These are phyloP conservation scores for Hemiscyllium ocellatum DNA, from an alignment of 2,113 vertebrate species.

Conservation along the genomic window DNA sequence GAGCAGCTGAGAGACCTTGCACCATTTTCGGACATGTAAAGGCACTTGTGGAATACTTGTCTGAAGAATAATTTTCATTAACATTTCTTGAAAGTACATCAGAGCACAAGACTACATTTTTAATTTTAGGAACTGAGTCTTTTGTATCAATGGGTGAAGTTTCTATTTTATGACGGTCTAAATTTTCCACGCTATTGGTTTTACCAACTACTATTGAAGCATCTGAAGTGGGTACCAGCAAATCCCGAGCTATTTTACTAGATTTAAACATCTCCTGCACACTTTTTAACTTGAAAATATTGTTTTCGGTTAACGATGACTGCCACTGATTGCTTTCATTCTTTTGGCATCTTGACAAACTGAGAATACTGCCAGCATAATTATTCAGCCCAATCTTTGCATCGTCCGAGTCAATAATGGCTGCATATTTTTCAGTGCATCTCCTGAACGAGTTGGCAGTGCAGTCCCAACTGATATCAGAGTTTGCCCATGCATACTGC, in stretches of 20 bases:
- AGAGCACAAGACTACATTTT: no score
- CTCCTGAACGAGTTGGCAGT: slow-evolving; percentile 72
- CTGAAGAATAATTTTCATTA: not conserved
- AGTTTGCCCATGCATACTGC: slow-evolving; percentile 86
- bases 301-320: slow-evolving; percentile 70
- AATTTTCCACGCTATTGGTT: slow-evolving; percentile 40
- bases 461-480: slow-evolving; percentile 72
- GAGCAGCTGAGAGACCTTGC: not conserved
- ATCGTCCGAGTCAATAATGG: slow-evolving; percentile 81
- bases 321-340: slow-evolving; percentile 83
- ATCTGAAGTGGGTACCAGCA: slow-evolving; percentile 55
- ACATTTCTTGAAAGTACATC: not conserved
- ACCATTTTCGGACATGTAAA: not conserved
- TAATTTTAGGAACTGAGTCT: not conserved
- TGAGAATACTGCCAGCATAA: slow-evolving; percentile 75
- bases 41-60: not conserved
- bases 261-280: slow-evolving; percentile 68
- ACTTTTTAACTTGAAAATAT: slow-evolving; percentile 64
- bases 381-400: slow-evolving; percentile 77
- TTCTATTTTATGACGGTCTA: slow-evolving; percentile 43
- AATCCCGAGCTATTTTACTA: slow-evolving; percentile 45
- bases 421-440: slow-evolving; percentile 73
- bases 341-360: slow-evolving; percentile 73
- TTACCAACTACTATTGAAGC: slow-evolving; percentile 52
- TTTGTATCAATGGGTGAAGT: not conserved